A percentile compares a stretch with the other conserved stretches of the same genome.
Evolutionary conservation across 2,797 vertebrate genomes (phyloP).

Genomic region (Tympanoctomys barrerae): DNA sequence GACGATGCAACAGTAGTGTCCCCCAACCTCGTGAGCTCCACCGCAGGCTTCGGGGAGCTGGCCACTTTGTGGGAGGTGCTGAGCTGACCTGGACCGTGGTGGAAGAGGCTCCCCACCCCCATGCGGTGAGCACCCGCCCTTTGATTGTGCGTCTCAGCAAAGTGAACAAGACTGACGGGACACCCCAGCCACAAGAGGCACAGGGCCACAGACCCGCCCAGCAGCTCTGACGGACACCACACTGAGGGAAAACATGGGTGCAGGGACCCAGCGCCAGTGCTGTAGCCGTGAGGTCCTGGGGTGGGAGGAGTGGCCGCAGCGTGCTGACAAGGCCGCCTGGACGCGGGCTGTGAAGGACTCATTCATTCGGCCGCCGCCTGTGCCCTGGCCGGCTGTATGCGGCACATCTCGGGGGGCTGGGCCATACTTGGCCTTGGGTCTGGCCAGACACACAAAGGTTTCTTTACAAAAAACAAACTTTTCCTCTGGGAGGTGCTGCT

Average conservation of each 20-base stretch:
- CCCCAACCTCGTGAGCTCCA: neutral
- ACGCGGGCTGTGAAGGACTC: neutral
- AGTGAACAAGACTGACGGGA: neutral
- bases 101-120: neutral
- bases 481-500: slow-evolving; percentile 18
- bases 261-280: neutral
- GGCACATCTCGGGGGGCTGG: neutral
- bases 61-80: too few species aligned
- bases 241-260: neutral
- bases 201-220: rapidly evolving
- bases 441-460: neutral
- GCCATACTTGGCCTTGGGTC: neutral
- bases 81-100: neutral
- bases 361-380: neutral
- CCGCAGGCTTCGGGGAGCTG: too few species aligned
- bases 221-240: rapidly evolving
- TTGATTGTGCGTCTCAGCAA: neutral
- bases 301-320: rapidly evolving
- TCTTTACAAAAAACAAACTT: neutral
- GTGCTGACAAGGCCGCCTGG: neutral
- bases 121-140: neutral
- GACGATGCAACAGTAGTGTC: neutral
- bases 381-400: too few species aligned
- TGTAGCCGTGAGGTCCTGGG: rapidly evolving
- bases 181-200: neutral